Conservation (phyloP, 1,140 invertebrate genomes). For the Melanaphis sacchari region DNA sequence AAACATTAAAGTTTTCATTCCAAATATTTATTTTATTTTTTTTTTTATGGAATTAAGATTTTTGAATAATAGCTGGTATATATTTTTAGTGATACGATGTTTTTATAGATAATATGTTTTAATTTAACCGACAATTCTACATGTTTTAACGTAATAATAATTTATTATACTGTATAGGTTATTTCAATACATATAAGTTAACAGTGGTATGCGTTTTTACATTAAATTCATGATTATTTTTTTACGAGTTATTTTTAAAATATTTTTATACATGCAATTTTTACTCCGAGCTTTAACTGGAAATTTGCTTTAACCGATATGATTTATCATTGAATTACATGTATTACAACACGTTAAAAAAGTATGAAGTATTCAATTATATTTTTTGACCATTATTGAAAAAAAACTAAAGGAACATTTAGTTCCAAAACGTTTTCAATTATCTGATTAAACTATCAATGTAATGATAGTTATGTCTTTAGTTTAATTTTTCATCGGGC, state of each 20-base stretch:
- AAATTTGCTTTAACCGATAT: background rate
- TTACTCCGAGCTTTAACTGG: background rate
- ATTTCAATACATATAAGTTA: background rate
- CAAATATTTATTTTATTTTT: too few species aligned
- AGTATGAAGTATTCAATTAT: background rate
- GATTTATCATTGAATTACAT: background rate
- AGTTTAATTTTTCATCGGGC: background rate
- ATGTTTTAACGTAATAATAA: too few species aligned
- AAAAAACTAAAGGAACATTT: background rate
- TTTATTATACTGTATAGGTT: background rate
- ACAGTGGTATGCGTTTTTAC: too few species aligned
- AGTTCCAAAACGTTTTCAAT: background rate
- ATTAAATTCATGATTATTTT: background rate
- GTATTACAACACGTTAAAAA: background rate
- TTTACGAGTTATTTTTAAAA: too few species aligned
- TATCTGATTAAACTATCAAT: slow-evolving; percentile 1
- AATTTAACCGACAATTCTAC: background rate
- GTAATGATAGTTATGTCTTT: background rate
- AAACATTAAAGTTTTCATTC: background rate
- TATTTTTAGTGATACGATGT: background rate
- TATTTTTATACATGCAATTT: background rate
- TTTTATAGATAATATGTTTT: background rate
- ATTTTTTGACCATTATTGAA: background rate
- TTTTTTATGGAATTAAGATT: background rate
- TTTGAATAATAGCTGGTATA: background rate